A percentile compares a stretch with the other conserved stretches of the same genome.
These are phyloP conservation scores for Metridium senile DNA, from an alignment of 92 coral and sea anemone species.

Conservation along the genomic window DNA sequence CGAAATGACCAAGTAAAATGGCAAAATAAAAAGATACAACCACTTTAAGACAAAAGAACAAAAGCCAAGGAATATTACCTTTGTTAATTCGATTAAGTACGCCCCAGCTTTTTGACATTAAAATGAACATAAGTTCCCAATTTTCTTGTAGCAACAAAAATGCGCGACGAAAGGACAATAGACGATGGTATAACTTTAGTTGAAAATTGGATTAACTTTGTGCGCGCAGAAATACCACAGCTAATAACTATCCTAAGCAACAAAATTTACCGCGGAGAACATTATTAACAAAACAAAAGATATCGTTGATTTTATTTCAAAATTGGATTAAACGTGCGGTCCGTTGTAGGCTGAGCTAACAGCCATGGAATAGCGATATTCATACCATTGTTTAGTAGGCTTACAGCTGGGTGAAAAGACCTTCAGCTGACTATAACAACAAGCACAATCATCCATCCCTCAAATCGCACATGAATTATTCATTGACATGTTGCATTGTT, in stretches of 20 bases:
- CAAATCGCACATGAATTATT: constrained; percentile 30
- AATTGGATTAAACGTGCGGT: neutral
- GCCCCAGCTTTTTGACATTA: too few relatives aligned
- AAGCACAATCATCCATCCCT: constrained; percentile 11
- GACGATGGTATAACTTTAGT: neutral
- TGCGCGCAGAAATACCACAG: too few relatives aligned
- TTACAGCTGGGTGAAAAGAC: constrained; percentile 34
- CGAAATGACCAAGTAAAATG: too few relatives aligned
- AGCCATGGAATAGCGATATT: neutral
- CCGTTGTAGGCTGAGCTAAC: neutral
- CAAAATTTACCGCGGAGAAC: too few relatives aligned
- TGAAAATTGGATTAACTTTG: too few relatives aligned
- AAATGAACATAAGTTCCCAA: too few relatives aligned
- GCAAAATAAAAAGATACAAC: neutral
- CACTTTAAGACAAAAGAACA: neutral
- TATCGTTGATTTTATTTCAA: neutral
- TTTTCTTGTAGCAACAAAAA: too few relatives aligned
- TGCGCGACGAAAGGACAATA: neutral
- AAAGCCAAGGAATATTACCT: neutral
- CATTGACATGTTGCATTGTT: constrained; percentile 11
- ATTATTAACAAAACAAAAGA: neutral
- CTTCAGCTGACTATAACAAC: constrained; percentile 25
- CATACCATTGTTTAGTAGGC: neutral
- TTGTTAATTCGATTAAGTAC: neutral
- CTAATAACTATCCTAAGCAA: neutral